Percentiles rank a stretch among this genome's conserved stretches.
Conservation (phyloP, 1,140 invertebrate species). For the Drosophila repletoides region DNA sequence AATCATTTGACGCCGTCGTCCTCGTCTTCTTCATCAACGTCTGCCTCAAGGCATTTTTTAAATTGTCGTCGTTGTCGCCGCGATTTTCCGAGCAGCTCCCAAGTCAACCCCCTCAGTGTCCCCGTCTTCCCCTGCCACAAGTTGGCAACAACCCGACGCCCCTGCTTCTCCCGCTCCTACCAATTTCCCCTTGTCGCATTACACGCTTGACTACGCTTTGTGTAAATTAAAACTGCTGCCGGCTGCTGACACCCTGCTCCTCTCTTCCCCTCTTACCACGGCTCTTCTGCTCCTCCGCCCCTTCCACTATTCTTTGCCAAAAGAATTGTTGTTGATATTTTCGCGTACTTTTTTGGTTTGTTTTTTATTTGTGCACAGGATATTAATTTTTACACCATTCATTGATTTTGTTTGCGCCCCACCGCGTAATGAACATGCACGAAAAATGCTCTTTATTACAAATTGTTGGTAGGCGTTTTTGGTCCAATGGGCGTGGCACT, state of each 20-base stretch:
- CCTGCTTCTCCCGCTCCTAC: background rate
- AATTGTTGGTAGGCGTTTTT: background rate
- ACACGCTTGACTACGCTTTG: conserved; percentile 78
- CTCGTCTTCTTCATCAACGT: background rate
- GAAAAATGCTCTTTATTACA: background rate
- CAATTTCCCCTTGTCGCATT: conserved; percentile 44
- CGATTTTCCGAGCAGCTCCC: conserved; percentile 13
- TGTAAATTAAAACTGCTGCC: conserved; percentile 80
- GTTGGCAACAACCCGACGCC: background rate
- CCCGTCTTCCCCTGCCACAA: background rate
- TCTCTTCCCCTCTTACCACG: background rate
- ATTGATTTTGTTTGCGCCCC: conserved; percentile 72
- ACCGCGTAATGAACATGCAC: conserved; percentile 64
- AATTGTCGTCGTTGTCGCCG: conserved; percentile 52
- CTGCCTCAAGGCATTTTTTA: conserved; percentile 75
- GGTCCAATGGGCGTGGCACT: conserved; percentile 11
- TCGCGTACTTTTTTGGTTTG: conserved; percentile 28
- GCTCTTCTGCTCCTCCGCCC: background rate
- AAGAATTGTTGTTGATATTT: conserved; percentile 20
- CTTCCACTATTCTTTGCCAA: conserved; percentile 8
- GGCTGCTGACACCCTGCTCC: conserved; percentile 41
- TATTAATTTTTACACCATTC: conserved; percentile 83
- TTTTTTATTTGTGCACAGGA: conserved; percentile 52
- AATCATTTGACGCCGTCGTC: conserved; percentile 77
- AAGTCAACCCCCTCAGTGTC: no score